Conservation (phyloP, 2,113 vertebrate species). For the Anoplopoma fimbria region DNA sequence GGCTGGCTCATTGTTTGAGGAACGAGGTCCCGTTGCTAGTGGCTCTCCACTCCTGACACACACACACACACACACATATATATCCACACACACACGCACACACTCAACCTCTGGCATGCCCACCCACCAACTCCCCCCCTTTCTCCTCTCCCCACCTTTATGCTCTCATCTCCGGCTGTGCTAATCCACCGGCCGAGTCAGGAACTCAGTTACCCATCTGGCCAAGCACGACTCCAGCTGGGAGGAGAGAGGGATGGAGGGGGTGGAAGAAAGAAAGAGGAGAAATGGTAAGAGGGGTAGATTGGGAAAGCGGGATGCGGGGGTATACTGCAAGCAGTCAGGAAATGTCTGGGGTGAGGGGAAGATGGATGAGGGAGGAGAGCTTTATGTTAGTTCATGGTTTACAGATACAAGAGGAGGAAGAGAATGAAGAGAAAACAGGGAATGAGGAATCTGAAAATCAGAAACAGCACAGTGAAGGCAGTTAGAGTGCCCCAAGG, state of each 20-base stretch:
- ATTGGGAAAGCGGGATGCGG: slow-evolving; percentile 76
- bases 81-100: slow-evolving; percentile 39
- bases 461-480: slow-evolving; percentile 9
- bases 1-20: slow-evolving; percentile 76
- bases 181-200: slow-evolving; percentile 79
- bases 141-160: slow-evolving; percentile 59
- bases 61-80: slow-evolving; percentile 25
- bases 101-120: slow-evolving; percentile 71
- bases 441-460: neutral
- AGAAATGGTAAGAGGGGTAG: slow-evolving; percentile 74
- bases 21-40: slow-evolving; percentile 66
- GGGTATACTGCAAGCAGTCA: slow-evolving; percentile 41
- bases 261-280: slow-evolving; percentile 72
- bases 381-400: neutral
- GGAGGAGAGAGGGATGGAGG: slow-evolving; percentile 79
- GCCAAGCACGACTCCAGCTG: slow-evolving; percentile 84
- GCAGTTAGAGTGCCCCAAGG: neutral
- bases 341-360: slow-evolving; percentile 13
- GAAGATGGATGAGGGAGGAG: slow-evolving; percentile 6
- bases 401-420: slow-evolving; percentile 16
- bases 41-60: slow-evolving; percentile 55
- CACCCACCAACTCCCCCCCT: slow-evolving; percentile 68
- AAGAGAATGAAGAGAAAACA: neutral
- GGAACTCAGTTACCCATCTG: slow-evolving; percentile 89
- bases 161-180: slow-evolving; percentile 77